Conservation (phyloP, 1,140 invertebrate species). For the Coenobita brevimanus region DNA sequence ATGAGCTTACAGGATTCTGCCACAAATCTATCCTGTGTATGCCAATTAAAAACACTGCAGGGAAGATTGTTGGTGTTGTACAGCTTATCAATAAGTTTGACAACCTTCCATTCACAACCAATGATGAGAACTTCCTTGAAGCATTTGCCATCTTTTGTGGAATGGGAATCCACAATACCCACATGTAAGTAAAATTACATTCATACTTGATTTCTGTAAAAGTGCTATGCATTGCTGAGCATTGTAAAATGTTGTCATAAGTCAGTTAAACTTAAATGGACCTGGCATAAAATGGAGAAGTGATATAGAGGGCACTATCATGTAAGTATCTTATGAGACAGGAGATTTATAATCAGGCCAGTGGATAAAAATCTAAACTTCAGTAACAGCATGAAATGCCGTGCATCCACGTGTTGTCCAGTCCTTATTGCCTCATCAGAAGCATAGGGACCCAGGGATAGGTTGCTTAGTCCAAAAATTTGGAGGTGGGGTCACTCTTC, state of each 20-base stretch:
- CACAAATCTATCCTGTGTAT: conserved; percentile 92
- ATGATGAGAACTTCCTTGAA: conserved; percentile 95
- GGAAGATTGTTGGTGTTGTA: conserved; percentile 93
- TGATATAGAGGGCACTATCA: too few species aligned
- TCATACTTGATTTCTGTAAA: not conserved
- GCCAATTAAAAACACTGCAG: conserved; percentile 92
- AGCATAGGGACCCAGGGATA: too few species aligned
- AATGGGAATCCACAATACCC: conserved; percentile 97
- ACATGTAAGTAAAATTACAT: conserved; percentile 80
- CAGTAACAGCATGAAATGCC: not conserved
- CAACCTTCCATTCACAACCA: conserved; percentile 89
- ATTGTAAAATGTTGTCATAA: too few species aligned
- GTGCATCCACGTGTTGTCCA: not conserved
- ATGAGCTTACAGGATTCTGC: conserved; percentile 84
- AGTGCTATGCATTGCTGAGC: too few species aligned
- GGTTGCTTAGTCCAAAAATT: too few species aligned
- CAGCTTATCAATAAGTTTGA: conserved; percentile 93
- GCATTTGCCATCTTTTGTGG: conserved; percentile 98
- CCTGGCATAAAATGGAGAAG: too few species aligned
- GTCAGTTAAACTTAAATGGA: too few species aligned
- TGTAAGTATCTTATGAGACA: too few species aligned
- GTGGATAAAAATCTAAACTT: too few species aligned
- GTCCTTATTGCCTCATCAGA: not conserved
- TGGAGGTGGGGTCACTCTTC: too few species aligned
- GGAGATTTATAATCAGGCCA: too few species aligned